Conservation (phyloP, 2,113 vertebrate genomes). For the Actenoides hombroni region DNA sequence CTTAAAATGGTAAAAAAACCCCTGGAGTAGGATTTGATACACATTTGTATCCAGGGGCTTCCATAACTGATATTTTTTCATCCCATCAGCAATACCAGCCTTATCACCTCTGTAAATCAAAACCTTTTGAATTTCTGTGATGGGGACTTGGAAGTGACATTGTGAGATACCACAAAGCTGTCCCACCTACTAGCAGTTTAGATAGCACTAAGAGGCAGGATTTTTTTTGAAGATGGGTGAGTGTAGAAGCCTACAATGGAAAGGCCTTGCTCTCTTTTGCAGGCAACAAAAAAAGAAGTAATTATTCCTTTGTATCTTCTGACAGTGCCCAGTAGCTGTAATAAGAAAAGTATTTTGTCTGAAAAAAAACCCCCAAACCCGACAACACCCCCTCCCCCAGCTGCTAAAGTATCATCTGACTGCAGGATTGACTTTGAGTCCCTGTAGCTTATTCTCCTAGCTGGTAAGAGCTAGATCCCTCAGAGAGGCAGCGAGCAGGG, state of each 20-base stretch:
- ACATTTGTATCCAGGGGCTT: neutral
- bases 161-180: neutral
- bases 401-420: neutral
- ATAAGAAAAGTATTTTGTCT: neutral
- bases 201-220: neutral
- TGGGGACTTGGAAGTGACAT: neutral
- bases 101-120: conserved; percentile 8
- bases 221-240: neutral
- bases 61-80: neutral
- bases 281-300: neutral
- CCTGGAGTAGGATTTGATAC: neutral
- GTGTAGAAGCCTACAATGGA: neutral
- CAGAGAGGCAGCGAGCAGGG: neutral
- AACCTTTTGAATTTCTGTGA: neutral
- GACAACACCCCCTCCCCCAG: neutral
- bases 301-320: neutral
- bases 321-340: neutral
- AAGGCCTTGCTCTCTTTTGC: neutral
- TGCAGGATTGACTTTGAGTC: neutral
- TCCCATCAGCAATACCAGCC: neutral
- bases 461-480: neutral
- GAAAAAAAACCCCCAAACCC: neutral
- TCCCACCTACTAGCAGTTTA: neutral
- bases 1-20: neutral
- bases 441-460: neutral